Evolutionary conservation across 2,888 invertebrate species (phyloP).

Genomic region (Drosophila sordidula): DNA sequence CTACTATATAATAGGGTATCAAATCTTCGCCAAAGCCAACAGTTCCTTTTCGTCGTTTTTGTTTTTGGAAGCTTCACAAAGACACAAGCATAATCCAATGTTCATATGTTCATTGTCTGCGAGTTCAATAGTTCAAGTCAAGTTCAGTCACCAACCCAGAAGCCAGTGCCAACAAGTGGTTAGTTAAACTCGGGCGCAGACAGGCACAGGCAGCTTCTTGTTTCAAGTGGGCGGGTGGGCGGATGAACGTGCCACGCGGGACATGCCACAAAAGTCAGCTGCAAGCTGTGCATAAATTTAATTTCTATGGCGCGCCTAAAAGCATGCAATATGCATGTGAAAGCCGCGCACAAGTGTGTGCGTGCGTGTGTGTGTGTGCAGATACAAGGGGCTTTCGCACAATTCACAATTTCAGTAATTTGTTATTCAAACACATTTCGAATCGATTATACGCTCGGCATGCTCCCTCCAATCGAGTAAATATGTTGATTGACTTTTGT

Average conservation of each 20-base stretch:
- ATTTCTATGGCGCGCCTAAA: slow-evolving; percentile 61
- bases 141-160: slow-evolving; percentile 68
- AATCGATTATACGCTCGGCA: slow-evolving; percentile 78
- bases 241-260: slow-evolving; percentile 1
- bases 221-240: too few species aligned
- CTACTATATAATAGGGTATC: too few species aligned
- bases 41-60: background rate
- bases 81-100: slow-evolving; percentile 33
- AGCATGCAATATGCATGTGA: slow-evolving; percentile 40
- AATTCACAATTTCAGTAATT: slow-evolving; percentile 74
- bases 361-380: slow-evolving; percentile 17
- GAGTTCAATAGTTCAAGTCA: slow-evolving; percentile 76
- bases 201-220: background rate
- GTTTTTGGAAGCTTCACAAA: slow-evolving; percentile 22
- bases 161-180: slow-evolving; percentile 72
- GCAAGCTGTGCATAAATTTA: slow-evolving; percentile 70
- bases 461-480: slow-evolving; percentile 73
- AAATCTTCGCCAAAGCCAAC: background rate
- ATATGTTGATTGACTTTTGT: slow-evolving; percentile 81
- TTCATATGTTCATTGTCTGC: slow-evolving; percentile 61
- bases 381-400: slow-evolving; percentile 65
- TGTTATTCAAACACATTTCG: slow-evolving; percentile 80
- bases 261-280: slow-evolving; percentile 24
- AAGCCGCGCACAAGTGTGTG: slow-evolving; percentile 2
- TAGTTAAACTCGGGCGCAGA: slow-evolving; percentile 25